phyloP scores from a whole-genome alignment of 2,888 invertebrate species.

The Lamproptera curius region DNA sequence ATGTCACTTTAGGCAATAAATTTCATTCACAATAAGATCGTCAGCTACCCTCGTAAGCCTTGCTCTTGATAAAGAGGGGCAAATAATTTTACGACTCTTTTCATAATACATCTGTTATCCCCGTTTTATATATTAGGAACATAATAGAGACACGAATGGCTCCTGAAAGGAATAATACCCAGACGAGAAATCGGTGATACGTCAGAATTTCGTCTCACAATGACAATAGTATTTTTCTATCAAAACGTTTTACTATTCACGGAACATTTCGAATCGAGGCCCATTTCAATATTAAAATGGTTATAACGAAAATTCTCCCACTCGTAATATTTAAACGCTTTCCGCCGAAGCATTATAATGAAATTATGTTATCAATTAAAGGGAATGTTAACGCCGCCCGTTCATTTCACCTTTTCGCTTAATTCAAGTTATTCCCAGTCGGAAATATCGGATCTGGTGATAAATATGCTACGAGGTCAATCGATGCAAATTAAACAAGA shows the following conservation, averaged over 20 bases:
- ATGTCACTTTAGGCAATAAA: constrained; percentile 14
- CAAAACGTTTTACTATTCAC: constrained; percentile 7
- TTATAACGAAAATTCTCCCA: constrained; percentile 3
- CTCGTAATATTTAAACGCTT: constrained; percentile 7
- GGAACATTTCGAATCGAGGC: constrained; percentile 4
- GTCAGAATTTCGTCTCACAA: neutral
- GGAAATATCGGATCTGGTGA: constrained; percentile 11
- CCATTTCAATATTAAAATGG: constrained; percentile 10
- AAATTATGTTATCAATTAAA: constrained; percentile 20
- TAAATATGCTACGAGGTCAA: constrained; percentile 7
- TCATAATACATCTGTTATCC: constrained; percentile 16
- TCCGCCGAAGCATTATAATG: constrained; percentile 13
- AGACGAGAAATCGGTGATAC: neutral
- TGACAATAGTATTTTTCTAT: neutral
- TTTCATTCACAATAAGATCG: constrained; percentile 14
- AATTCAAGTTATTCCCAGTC: constrained; percentile 15
- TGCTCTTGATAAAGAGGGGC: constrained; percentile 11
- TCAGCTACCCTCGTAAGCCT: constrained; percentile 6
- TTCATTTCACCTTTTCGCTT: constrained; percentile 1
- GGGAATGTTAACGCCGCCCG: constrained; percentile 15
- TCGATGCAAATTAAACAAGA: constrained; percentile 18
- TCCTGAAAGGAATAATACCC: neutral
- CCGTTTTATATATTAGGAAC: neutral
- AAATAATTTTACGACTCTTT: constrained; percentile 16
- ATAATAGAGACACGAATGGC: constrained; percentile 1